Percentiles rank a stretch among this genome's conserved stretches.
phyloP scores from a whole-genome alignment of 2,888 invertebrate species.

The Drosophila formosana region DNA sequence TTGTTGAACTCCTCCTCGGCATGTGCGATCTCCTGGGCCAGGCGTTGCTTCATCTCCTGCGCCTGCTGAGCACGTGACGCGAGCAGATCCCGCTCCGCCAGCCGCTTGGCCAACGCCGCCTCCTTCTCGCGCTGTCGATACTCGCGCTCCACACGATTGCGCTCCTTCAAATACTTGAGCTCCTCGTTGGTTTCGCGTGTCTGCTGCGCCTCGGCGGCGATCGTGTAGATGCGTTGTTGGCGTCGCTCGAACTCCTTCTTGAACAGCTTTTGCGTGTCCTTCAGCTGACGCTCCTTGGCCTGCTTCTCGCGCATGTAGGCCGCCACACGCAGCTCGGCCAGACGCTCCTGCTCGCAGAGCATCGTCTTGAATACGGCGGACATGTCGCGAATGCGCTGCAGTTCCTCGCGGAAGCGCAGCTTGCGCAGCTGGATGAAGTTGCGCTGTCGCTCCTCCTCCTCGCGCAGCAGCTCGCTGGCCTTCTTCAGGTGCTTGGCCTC shows the following conservation, averaged over 20 bases:
- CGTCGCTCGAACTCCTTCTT: constrained; percentile 83
- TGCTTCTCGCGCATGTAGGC: constrained; percentile 84
- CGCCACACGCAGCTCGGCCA: constrained; percentile 83
- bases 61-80: constrained; percentile 82
- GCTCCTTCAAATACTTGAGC: constrained; percentile 81
- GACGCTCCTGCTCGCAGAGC: constrained; percentile 83
- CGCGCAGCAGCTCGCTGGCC: constrained; percentile 75
- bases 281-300: constrained; percentile 81
- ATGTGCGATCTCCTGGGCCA: constrained; percentile 83
- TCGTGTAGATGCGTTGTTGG: constrained; percentile 81
- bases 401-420: constrained; percentile 81
- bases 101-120: constrained; percentile 78
- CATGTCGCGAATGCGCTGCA: constrained; percentile 82
- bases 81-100: constrained; percentile 79
- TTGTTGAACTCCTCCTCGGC: constrained; percentile 83
- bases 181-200: constrained; percentile 81
- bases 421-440: constrained; percentile 75
- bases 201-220: constrained; percentile 81
- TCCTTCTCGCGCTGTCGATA: constrained; percentile 83
- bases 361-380: constrained; percentile 82
- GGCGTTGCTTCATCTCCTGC: constrained; percentile 80
- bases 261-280: constrained; percentile 76
- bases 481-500: constrained; percentile 81
- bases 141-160: constrained; percentile 84
- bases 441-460: constrained; percentile 81